These are phyloP conservation scores for Cetoscarus ocellatus DNA, from an alignment of 2,797 vertebrate species.

Conservation along the genomic window DNA sequence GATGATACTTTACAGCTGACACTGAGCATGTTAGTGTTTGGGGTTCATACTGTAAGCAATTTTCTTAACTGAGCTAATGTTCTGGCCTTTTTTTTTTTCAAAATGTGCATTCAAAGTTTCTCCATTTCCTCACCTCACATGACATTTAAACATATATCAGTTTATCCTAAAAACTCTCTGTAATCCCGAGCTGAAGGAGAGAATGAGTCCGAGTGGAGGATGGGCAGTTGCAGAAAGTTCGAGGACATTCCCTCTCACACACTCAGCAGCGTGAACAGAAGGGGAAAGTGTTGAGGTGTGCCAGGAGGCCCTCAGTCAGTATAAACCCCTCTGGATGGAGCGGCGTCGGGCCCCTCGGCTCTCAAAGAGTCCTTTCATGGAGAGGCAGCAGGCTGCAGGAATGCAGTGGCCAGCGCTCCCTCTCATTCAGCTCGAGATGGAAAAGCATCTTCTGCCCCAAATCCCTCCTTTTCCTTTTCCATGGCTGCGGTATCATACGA, in stretches of 20 bases:
- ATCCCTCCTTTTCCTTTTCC: constrained; percentile 52
- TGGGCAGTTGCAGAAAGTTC: constrained; percentile 29
- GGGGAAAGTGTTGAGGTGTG: constrained; percentile 67
- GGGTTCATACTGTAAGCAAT: no score
- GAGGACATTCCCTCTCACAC: constrained; percentile 26
- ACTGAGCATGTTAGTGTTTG: no score
- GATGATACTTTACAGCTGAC: no score
- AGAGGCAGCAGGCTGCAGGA: constrained; percentile 64
- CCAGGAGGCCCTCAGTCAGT: constrained; percentile 62
- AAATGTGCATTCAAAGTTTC: no score
- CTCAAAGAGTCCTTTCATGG: constrained; percentile 84
- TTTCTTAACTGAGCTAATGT: no score
- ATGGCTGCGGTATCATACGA: constrained; percentile 33
- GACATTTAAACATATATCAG: no score
- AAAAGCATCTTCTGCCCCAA: constrained; percentile 54
- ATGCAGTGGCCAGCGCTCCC: constrained; percentile 54
- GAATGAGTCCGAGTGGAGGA: constrained; percentile 38
- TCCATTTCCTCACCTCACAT: no score
- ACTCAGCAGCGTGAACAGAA: constrained; percentile 40
- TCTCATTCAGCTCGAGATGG: constrained; percentile 45
- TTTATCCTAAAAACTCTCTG: no score
- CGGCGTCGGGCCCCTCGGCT: constrained; percentile 60
- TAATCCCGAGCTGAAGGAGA: background rate
- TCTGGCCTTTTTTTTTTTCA: no score
- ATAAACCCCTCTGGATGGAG: constrained; percentile 64